These are phyloP conservation scores for Ormia ochracea DNA, from an alignment of 2,888 invertebrate genomes.

Conservation along the genomic window DNA sequence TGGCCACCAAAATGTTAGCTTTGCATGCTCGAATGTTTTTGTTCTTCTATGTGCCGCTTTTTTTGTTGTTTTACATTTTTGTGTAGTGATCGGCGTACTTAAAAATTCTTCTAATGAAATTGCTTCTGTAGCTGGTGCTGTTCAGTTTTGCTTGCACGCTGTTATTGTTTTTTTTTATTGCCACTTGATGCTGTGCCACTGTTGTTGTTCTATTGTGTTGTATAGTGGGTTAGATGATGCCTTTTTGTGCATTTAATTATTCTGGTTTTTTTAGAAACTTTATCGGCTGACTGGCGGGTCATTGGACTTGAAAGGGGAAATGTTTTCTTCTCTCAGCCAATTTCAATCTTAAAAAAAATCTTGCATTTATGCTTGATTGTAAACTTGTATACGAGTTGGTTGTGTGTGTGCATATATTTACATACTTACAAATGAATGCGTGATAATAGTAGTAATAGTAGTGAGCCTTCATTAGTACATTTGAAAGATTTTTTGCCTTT, in stretches of 20 bases:
- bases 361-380: neutral
- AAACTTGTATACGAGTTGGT: neutral
- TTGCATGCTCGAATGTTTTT: neutral
- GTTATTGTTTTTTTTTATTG: slow-evolving; percentile 20
- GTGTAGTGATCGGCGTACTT: slow-evolving; percentile 6
- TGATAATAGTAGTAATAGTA: too few relatives aligned
- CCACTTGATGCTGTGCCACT: slow-evolving; percentile 49
- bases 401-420: neutral
- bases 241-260: slow-evolving; percentile 5
- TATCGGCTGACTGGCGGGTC: slow-evolving; percentile 36
- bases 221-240: neutral
- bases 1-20: slow-evolving; percentile 24
- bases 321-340: slow-evolving; percentile 47
- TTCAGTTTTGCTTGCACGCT: slow-evolving; percentile 19
- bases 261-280: slow-evolving; percentile 10
- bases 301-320: slow-evolving; percentile 55
- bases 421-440: neutral
- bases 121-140: neutral
- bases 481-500: too few relatives aligned
- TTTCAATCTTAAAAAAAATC: slow-evolving; percentile 12
- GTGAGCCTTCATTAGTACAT: too few relatives aligned
- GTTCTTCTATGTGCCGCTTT: too few relatives aligned
- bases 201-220: neutral
- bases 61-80: too few relatives aligned
- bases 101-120: neutral